Base-by-base conservation (phyloP, 2,797 vertebrate genomes). In the Urocyon cinereoargenteus region DNA sequence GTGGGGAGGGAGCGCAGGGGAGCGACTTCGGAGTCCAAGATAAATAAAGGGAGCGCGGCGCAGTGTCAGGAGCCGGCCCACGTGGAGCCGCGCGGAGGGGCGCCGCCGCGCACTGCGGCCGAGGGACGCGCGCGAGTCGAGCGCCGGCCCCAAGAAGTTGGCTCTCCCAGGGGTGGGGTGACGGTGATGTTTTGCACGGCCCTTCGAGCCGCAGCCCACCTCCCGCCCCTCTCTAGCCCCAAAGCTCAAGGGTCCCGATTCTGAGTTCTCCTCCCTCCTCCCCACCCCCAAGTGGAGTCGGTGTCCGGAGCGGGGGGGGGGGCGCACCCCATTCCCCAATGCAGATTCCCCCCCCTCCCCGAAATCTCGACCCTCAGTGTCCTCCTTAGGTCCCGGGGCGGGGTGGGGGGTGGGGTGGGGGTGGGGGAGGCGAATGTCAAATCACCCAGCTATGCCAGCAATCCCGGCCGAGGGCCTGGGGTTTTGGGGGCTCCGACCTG, bases 61-160 rank as follows among this genome's bases (percentile, higher is more conserved):
- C 97, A n/a, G 97, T 97, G 98, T 97, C 98, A 98, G 96, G 94
- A 72, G 97, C 96, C 91, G 97, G 97, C 98, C 95, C 98, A 98
- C 98, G 98, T 98, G 98, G 97, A 97, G 96, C 92, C 10, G 95
- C 28, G 97, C 79, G 75, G 87, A 89, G 18, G 89, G 93, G 94
- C 96, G 91, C 97, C 96, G 9, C 95, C 19, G 95, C 85, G 72
- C 90, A 62, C 49, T 0, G 12, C 11, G 90, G 90, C 79, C 11
- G 49, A 93, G 95, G 61, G 94, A 45, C 36, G 93, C 97, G 13
- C 85, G 92, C 81, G 75, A 90, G 90, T 68, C 78, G 0, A 28
- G 66, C 64, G 88, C 68, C 13, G 8, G 78, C 90, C 86, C 73
- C 86, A 4, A 75, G 55, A 59, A 94, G 62, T 4, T 89, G 93